These are phyloP conservation scores for Entosphenus tridentatus DNA, from an alignment of 2,113 vertebrate genomes.

Conservation along the genomic window DNA sequence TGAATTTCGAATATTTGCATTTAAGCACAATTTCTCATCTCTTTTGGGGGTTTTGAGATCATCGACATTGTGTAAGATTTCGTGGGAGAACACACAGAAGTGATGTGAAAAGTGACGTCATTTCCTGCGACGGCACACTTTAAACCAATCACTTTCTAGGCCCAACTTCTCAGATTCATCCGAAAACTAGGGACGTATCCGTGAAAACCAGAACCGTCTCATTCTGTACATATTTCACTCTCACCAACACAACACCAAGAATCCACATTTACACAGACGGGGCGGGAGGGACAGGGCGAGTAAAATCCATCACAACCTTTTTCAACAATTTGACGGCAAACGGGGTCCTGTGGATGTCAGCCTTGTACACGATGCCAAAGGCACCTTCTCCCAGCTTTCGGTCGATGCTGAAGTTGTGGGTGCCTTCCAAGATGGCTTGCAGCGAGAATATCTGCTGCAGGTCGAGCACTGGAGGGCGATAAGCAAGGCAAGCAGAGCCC, in stretches of 20 bases:
- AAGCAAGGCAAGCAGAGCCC: too few species aligned
- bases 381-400: slow-evolving; percentile 6
- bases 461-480: not conserved
- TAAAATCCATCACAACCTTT: not conserved
- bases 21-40: too few species aligned
- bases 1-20: too few species aligned
- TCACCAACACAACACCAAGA: too few species aligned
- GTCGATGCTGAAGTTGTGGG: not conserved
- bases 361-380: not conserved
- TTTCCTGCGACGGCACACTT: too few species aligned
- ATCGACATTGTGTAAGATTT: too few species aligned
- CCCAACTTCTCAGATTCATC: not conserved
- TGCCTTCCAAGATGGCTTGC: not conserved
- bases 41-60: too few species aligned
- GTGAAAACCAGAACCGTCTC: not conserved
- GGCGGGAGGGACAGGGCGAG: not conserved
- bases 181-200: not conserved
- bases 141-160: too few species aligned
- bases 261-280: too few species aligned
- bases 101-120: too few species aligned
- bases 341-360: not conserved
- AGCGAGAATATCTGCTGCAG: slow-evolving; percentile 5
- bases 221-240: too few species aligned
- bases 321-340: slow-evolving; percentile 3
- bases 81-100: too few species aligned